These are phyloP conservation scores for Notiomystis cincta DNA, from an alignment of 2,113 vertebrate species.

Conservation along the genomic window DNA sequence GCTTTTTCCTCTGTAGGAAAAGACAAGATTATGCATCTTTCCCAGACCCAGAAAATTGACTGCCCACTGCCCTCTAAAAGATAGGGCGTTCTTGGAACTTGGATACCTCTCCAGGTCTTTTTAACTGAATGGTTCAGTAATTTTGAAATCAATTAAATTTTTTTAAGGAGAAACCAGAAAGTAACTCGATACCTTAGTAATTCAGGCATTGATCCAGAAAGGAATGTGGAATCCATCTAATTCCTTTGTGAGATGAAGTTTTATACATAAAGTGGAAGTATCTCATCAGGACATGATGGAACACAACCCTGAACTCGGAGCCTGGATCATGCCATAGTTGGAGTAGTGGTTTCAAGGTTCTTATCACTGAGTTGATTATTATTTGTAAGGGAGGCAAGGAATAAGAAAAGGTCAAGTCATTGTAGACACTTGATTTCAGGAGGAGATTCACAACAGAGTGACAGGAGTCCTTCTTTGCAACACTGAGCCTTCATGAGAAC, in stretches of 20 bases:
- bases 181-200: background rate
- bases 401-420: background rate
- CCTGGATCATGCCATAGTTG: background rate
- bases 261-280: background rate
- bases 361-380: background rate
- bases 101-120: background rate
- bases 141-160: background rate
- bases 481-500: background rate
- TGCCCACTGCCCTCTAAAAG: background rate
- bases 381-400: background rate
- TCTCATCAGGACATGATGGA: background rate
- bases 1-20: background rate
- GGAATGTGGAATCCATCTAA: background rate
- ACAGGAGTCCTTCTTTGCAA: background rate
- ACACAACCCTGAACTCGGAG: background rate
- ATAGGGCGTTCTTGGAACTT: background rate
- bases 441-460: background rate
- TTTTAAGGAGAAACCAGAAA: background rate
- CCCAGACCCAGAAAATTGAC: background rate
- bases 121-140: background rate
- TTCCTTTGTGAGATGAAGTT: background rate
- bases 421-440: background rate
- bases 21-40: background rate
- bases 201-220: background rate
- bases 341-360: background rate